Evolutionary conservation across 2,797 vertebrate species (phyloP), one percentile per base, ranked within the genome.

Genomic region (Pterois miles): DNA sequence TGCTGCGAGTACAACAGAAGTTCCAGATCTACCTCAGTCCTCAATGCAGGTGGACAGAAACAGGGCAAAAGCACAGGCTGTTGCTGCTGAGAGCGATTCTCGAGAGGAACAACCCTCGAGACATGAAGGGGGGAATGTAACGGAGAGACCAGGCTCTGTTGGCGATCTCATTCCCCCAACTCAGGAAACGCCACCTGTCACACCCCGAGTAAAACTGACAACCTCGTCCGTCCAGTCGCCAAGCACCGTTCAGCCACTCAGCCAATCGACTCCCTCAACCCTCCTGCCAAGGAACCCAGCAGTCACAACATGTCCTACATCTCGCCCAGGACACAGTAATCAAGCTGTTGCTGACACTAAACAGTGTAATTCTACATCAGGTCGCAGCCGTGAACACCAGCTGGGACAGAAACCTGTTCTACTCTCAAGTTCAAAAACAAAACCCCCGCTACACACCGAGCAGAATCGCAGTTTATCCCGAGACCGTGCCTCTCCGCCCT

Each of bases 121-220:
- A 65, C 52, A 6, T 2, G 71, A 62, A 12, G 1, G 13, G 13
- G 66, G 76, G 14, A 81, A 62, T 14, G 50, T 57, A 6, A 60
- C 60, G 11, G 89, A 92, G 70, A 94, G 91, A 76, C 86, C 85
- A 36, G 90, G 88, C 10, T 92, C 76, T 2, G 92, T 86, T 27
- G 92, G 88, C 2, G 95, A 92, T 5, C 87, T 96, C 38, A 88
- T 96, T 78, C 97, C 97, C 84, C 96, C 97, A 31, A 96, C 96
- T 9, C 96, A 95, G 13, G 88, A 91, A 52, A 87, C 81, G 5
- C 81, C 94, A 2, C 91, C 94, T 27, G 92, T 93, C 63, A 95
- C 96, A 11, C 94, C 94, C 29, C 91, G 76, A 80, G 80, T 93
- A 52, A 95, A 94, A 91, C 91, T 91, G 69, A 91, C 90, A 67